Evolutionary conservation across 1,140 invertebrate genomes (phyloP).

Genomic region (Neodiprion lecontei): DNA sequence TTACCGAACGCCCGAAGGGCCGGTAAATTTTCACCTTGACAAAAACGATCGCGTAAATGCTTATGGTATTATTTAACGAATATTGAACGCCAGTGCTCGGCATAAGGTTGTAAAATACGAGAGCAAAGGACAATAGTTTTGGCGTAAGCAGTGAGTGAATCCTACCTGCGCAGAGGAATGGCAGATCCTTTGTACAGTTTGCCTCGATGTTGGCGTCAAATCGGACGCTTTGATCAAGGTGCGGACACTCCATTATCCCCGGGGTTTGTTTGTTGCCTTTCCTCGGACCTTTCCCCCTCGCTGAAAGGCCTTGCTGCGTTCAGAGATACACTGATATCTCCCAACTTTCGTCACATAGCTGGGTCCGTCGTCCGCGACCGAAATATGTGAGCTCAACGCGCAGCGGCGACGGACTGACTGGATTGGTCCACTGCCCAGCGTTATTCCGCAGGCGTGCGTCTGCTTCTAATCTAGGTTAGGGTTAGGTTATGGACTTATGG

Average conservation of each 20-base stretch:
- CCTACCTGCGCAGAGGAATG: constrained; percentile 50
- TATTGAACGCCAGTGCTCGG: not conserved
- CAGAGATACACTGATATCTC: not conserved
- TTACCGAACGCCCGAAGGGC: not conserved
- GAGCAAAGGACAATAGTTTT: constrained; percentile 16
- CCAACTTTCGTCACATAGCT: constrained; percentile 1
- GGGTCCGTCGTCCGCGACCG: not conserved
- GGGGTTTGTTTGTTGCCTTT: not conserved
- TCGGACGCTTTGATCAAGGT: constrained; percentile 67
- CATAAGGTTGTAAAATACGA: not conserved
- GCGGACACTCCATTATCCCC: constrained; percentile 67
- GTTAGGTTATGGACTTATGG: constrained; percentile 5
- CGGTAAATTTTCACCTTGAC: constrained; percentile 15
- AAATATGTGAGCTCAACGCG: constrained; percentile 4
- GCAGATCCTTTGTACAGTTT: constrained; percentile 46
- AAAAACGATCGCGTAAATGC: not conserved
- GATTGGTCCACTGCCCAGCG: not conserved
- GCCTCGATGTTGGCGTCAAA: constrained; percentile 61
- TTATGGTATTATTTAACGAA: not conserved
- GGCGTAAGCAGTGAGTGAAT: constrained; percentile 6
- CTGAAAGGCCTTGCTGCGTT: not conserved
- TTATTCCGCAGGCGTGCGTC: constrained; percentile 2
- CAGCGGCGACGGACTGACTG: constrained; percentile 3
- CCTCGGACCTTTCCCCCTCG: not conserved
- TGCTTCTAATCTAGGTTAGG: constrained; percentile 7